A percentile compares a stretch with the other conserved stretches of the same genome.
These are phyloP conservation scores for Choloepus didactylus DNA, from an alignment of 2,797 vertebrate genomes.

Conservation along the genomic window DNA sequence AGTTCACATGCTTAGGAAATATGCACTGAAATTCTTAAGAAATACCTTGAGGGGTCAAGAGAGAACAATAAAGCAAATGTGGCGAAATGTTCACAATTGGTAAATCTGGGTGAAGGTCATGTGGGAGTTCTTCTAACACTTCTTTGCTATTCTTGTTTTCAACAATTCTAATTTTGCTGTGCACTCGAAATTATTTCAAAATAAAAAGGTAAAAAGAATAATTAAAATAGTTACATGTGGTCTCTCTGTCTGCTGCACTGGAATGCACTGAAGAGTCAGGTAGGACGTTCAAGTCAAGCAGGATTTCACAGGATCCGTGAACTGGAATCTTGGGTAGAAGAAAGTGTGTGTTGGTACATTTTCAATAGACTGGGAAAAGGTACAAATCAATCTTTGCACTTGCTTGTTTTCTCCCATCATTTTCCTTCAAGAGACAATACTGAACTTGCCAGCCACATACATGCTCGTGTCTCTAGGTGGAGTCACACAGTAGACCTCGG, in stretches of 20 bases:
- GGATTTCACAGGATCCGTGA: neutral
- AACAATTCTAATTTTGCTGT: conserved; percentile 21
- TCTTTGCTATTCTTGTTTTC: conserved; percentile 32
- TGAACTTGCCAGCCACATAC: neutral
- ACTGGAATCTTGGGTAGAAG: neutral
- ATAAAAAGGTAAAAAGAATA: conserved; percentile 38
- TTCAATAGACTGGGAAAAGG: neutral
- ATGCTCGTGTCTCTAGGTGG: neutral
- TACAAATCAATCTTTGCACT: neutral
- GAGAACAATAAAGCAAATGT: neutral
- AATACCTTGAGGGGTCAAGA: neutral
- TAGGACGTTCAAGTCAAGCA: neutral
- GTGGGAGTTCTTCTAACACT: neutral
- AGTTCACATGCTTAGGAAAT: conserved; percentile 21
- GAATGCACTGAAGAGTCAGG: neutral
- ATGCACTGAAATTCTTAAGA: conserved; percentile 23
- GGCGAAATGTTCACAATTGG: conserved; percentile 10
- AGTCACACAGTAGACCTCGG: neutral
- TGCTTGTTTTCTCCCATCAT: neutral
- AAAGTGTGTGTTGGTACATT: neutral
- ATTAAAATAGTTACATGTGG: neutral
- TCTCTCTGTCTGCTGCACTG: neutral
- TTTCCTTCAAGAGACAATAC: conserved; percentile 17
- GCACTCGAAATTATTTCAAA: conserved; percentile 55
- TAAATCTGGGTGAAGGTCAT: conserved; percentile 26